Evolutionary conservation across 2,888 invertebrate genomes (phyloP).

Genomic region (Leptothorax acervorum): DNA sequence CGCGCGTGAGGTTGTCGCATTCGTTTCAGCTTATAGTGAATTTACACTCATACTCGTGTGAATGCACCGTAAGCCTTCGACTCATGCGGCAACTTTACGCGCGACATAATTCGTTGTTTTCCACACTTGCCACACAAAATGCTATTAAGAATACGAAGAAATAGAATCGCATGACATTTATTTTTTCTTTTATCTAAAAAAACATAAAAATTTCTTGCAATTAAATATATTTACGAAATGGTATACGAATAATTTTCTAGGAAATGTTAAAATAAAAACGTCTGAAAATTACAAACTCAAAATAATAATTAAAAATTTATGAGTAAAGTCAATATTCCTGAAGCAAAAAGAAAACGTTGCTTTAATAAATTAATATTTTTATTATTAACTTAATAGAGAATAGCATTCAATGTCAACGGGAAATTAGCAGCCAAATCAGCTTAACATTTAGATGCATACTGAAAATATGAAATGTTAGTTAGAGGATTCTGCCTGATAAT

Average conservation of each 20-base stretch:
- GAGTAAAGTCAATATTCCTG: not conserved
- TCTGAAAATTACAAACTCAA: not conserved
- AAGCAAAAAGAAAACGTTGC: not conserved
- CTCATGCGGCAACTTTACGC: no score
- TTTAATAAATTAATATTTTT: not conserved
- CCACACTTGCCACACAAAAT: no score
- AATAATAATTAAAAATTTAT: not conserved
- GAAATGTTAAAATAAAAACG: not conserved
- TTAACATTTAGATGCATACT: not conserved
- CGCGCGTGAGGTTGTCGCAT: no score
- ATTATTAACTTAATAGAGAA: not conserved
- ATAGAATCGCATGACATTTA: not conserved
- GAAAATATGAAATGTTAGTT: not conserved
- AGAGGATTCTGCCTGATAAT: not conserved
- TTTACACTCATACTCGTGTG: no score
- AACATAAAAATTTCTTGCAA: not conserved
- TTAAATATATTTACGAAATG: not conserved
- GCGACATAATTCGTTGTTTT: no score
- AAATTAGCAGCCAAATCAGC: not conserved
- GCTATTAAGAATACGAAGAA: not conserved
- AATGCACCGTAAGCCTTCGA: no score
- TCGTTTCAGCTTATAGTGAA: no score
- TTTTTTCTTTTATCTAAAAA: not conserved
- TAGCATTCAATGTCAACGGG: not conserved
- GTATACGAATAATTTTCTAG: not conserved